These are phyloP conservation scores for Dolichotis patagonum DNA, from an alignment of 2,113 vertebrate species.

Conservation along the genomic window DNA sequence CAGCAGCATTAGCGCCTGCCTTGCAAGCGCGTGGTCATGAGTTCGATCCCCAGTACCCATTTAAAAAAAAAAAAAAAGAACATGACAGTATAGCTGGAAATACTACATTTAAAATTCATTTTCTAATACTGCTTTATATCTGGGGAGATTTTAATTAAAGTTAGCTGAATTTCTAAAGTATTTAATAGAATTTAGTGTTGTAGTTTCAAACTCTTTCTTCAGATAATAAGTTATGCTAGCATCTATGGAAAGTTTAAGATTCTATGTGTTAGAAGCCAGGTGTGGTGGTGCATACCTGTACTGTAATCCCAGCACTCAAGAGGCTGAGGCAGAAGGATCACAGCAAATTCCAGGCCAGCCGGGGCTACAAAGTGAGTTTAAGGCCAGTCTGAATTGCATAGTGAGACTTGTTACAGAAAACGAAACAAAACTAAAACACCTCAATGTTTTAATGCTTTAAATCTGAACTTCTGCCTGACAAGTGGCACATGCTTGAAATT, in stretches of 20 bases:
- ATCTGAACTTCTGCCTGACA: background rate
- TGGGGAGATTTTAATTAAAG: slow-evolving; percentile 32
- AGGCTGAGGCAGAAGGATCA: too few species aligned
- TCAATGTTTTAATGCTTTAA: background rate
- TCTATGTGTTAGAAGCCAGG: background rate
- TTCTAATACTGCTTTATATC: background rate
- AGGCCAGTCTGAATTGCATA: too few species aligned
- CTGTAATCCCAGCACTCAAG: too few species aligned
- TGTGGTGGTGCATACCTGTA: too few species aligned
- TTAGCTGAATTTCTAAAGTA: slow-evolving; percentile 41
- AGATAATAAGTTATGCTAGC: background rate
- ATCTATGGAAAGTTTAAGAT: background rate
- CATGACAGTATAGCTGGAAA: background rate
- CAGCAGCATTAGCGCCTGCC: too few species aligned
- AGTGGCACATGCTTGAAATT: background rate
- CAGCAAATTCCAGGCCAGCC: too few species aligned
- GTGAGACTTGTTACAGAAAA: too few species aligned
- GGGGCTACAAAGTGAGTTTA: too few species aligned
- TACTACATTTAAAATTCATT: background rate
- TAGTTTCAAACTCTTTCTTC: background rate
- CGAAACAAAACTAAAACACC: too few species aligned
- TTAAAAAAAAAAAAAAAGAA: too few species aligned
- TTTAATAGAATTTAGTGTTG: background rate
- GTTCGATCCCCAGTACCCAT: too few species aligned
- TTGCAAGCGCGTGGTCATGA: too few species aligned